These are phyloP conservation scores for Andrena marginata DNA, from an alignment of 2,888 invertebrate genomes.

Conservation along the genomic window DNA sequence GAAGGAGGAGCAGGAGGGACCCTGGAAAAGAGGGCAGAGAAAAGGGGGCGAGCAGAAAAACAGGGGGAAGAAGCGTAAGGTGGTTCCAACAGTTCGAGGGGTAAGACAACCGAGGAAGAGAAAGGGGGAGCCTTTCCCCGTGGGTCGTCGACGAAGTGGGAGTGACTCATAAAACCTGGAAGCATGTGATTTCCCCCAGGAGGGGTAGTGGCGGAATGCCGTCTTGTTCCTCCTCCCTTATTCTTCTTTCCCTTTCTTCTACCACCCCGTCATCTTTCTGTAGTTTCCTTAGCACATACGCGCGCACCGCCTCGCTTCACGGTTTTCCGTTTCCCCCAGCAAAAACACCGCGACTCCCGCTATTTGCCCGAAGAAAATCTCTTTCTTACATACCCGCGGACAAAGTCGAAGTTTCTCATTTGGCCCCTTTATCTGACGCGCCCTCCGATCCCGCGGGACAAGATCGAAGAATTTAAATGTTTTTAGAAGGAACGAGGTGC, in stretches of 20 bases:
- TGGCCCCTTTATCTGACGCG: constrained; percentile 18
- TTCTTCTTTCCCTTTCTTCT: constrained; percentile 36
- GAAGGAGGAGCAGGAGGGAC: constrained; percentile 15
- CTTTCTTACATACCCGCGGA: constrained; percentile 6
- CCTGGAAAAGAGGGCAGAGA: not conserved
- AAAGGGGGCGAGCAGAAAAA: not conserved
- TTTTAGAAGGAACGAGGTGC: constrained; percentile 6
- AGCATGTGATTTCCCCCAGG: constrained; percentile 83
- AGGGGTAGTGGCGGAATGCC: constrained; percentile 76
- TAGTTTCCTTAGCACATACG: constrained; percentile 17
- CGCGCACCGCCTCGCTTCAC: constrained; percentile 34
- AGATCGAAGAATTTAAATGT: constrained; percentile 47
- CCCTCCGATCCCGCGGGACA: not conserved
- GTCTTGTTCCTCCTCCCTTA: constrained; percentile 64
- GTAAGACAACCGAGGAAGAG: constrained; percentile 50
- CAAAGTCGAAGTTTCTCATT: constrained; percentile 26
- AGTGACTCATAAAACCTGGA: constrained; percentile 81
- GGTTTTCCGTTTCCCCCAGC: constrained; percentile 16
- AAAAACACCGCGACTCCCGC: not conserved
- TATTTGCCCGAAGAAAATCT: constrained; percentile 5
- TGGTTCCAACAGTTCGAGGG: constrained; percentile 54
- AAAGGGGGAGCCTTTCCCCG: constrained; percentile 62
- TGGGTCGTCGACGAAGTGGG: constrained; percentile 73
- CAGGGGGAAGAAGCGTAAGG: constrained; percentile 52
- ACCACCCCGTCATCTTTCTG: constrained; percentile 19